Evolutionary conservation across 2,113 vertebrate species (phyloP).

Genomic region (Falcunculus frontatus): DNA sequence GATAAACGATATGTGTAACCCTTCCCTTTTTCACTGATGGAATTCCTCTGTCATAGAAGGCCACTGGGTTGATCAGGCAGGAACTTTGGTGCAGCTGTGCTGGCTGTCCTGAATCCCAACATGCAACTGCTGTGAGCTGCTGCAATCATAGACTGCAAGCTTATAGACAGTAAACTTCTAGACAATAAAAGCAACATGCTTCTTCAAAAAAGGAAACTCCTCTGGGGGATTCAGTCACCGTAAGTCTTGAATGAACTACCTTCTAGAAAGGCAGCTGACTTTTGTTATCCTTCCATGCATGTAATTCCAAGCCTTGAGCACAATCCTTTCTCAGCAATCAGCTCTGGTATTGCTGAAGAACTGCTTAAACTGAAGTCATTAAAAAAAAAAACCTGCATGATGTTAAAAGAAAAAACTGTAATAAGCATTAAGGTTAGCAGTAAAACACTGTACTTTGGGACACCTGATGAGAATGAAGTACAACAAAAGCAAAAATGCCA

Average conservation of each 20-base stretch:
- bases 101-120: not conserved
- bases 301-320: not conserved
- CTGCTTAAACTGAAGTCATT: not conserved
- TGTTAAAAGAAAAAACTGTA: not conserved
- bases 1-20: rapidly evolving
- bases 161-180: not conserved
- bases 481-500: not conserved
- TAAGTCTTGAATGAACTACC: not conserved
- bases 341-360: not conserved
- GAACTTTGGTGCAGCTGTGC: not conserved
- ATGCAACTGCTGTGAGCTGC: not conserved
- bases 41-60: not conserved
- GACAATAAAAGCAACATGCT: not conserved
- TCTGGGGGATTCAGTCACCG: not conserved
- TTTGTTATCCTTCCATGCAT: not conserved
- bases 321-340: not conserved
- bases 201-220: not conserved
- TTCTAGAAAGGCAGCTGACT: not conserved
- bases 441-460: not conserved
- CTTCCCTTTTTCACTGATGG: not conserved
- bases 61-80: not conserved
- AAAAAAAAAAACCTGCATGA: not conserved
- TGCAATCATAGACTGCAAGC: not conserved
- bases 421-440: not conserved
- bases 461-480: not conserved